Evolutionary conservation across 37 sponge, comb jelly and placozoan genomes (phyloP).

Genomic region (Lycopodina hypogea): DNA sequence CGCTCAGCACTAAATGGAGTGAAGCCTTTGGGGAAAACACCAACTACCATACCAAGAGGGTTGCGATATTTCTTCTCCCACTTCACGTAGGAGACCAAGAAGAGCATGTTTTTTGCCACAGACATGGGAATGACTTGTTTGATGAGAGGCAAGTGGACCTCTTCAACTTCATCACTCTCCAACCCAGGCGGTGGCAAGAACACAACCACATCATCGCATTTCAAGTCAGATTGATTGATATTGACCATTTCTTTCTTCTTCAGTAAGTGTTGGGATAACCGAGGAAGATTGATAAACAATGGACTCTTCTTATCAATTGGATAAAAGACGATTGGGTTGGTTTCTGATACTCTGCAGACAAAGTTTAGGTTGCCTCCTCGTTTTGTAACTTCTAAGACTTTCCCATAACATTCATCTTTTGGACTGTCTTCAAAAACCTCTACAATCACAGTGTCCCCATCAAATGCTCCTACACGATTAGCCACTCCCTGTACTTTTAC

Average conservation of each 20-base stretch:
- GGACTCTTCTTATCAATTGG: slow-evolving; percentile 59
- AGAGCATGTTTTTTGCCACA: slow-evolving; percentile 44
- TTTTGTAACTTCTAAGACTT: slow-evolving; percentile 27
- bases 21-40: slow-evolving; percentile 26
- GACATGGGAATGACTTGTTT: slow-evolving; percentile 44
- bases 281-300: slow-evolving; percentile 57
- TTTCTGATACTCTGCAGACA: slow-evolving; percentile 43
- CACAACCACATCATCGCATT: slow-evolving; percentile 36
- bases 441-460: slow-evolving; percentile 54
- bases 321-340: slow-evolving; percentile 44
- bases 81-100: slow-evolving; percentile 26
- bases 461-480: slow-evolving; percentile 65
- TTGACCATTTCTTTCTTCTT: not conserved
- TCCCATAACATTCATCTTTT: slow-evolving; percentile 26
- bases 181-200: slow-evolving; percentile 16
- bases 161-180: not conserved
- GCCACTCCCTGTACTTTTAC: slow-evolving; percentile 34
- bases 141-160: slow-evolving; percentile 30
- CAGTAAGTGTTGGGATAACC: slow-evolving; percentile 41
- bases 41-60: slow-evolving; percentile 37
- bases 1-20: slow-evolving; percentile 17
- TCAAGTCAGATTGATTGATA: slow-evolving; percentile 2
- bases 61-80: slow-evolving; percentile 23
- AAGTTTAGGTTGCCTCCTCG: slow-evolving; percentile 20
- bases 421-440: slow-evolving; percentile 20